Conservation (phyloP, 2,113 vertebrate genomes). For the Nicator chloris region DNA sequence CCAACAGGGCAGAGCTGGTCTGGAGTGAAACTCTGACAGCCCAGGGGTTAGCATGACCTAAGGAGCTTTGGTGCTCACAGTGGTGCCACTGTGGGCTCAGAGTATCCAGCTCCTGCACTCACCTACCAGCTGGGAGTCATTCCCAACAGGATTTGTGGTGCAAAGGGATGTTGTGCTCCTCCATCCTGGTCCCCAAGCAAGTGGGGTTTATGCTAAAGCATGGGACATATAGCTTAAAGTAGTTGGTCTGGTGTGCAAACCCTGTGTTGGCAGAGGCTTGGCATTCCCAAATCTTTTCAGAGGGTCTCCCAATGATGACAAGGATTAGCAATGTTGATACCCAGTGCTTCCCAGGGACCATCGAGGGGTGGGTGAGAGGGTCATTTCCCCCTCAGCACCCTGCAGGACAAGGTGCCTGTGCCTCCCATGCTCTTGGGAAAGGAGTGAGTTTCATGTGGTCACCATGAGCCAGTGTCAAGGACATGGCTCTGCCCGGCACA, state of each 20-base stretch:
- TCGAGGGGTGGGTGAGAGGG: not conserved
- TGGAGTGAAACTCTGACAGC: not conserved
- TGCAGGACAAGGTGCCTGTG: not conserved
- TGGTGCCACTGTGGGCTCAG: not conserved
- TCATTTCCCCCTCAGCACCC: not conserved
- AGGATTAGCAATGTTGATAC: not conserved
- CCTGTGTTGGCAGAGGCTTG: not conserved
- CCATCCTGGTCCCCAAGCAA: not conserved
- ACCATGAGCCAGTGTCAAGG: accelerated
- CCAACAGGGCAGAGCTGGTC: not conserved
- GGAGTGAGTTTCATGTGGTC: not conserved
- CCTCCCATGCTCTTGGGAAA: accelerated
- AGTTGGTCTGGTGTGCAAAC: not conserved
- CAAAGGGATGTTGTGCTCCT: not conserved
- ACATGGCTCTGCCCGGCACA: not conserved
- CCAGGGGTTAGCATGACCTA: no score
- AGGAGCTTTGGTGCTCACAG: not conserved
- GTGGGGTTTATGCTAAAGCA: not conserved
- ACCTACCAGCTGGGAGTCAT: not conserved
- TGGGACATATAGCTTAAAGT: not conserved
- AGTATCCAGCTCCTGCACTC: not conserved
- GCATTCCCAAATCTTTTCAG: not conserved
- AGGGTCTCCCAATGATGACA: not conserved
- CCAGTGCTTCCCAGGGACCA: not conserved
- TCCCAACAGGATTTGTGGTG: not conserved